phyloP scores from a whole-genome alignment of 2,888 invertebrate genomes.

The Acanthoscelides obtectus region DNA sequence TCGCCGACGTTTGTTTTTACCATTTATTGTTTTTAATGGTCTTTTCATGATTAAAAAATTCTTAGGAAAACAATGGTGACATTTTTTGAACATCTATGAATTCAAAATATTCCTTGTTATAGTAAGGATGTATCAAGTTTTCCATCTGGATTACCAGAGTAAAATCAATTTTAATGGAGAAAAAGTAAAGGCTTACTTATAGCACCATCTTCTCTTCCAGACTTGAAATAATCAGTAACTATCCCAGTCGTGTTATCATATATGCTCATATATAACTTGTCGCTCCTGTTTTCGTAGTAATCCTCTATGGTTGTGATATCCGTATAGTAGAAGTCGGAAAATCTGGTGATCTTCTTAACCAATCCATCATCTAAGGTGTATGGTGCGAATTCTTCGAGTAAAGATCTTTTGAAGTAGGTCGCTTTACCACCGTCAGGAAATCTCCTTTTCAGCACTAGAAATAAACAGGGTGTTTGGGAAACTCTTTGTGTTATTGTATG shows the following conservation, averaged over 20 bases:
- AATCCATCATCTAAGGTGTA: constrained; percentile 72
- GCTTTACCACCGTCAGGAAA: constrained; percentile 70
- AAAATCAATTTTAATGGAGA: too few species aligned
- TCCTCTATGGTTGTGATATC: constrained; percentile 51
- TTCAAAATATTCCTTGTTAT: too few species aligned
- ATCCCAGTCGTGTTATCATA: constrained; percentile 52
- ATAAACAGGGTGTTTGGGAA: too few species aligned
- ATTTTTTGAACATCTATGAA: too few species aligned
- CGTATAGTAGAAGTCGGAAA: constrained; percentile 56
- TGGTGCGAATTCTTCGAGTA: constrained; percentile 73
- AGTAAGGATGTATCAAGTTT: too few species aligned
- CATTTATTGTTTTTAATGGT: too few species aligned
- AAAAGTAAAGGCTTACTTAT: too few species aligned
- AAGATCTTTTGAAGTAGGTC: constrained; percentile 66
- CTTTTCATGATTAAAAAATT: too few species aligned
- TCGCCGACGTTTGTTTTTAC: too few species aligned
- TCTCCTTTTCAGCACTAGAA: constrained; percentile 49
- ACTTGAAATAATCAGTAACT: constrained; percentile 57
- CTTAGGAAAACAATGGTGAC: too few species aligned
- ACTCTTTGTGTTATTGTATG: too few species aligned
- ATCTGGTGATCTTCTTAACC: constrained; percentile 58
- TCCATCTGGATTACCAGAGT: too few species aligned
- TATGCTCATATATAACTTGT: constrained; percentile 55
- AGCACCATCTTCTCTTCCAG: constrained; percentile 66
- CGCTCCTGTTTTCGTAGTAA: constrained; percentile 61